Base-by-base conservation (phyloP, 2,888 invertebrate species). In the Cyclophora albipunctata region DNA sequence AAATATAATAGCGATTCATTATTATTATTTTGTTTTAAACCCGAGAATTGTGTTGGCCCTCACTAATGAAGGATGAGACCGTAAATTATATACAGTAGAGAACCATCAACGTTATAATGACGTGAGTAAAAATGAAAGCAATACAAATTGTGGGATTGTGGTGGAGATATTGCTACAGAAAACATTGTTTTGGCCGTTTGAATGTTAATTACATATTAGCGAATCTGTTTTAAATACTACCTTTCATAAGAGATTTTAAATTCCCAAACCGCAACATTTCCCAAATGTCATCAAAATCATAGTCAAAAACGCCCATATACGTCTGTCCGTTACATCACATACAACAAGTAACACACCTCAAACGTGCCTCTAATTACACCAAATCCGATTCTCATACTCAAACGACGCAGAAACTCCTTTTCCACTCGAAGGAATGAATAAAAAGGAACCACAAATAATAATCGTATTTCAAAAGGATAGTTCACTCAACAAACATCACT, bases 1-100 rank as follows among this genome's bases (percentile, higher is more conserved):
- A 72, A 72, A 64, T 71, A 76, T 84, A 81, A 85, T 84, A 81
- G 77, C 73, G 63, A 71, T 71, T 78, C 73, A 81, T 84, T 84
- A 83, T 77, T 75, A 79, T 76, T 78, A 78, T 80, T 81, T 71
- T 70, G 71, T 62, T 67, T 64, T 58, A 43, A 43, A 43, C 43
- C 43, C 43, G 59, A 60, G 53, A 49, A 42, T 51, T 45, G 42
- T 52, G 50, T 53, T 48, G 67, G 66, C 58, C 61, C 53, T 64
- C 59, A 64, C 75, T 81, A 83, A 83, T 81, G 78, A 84, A 74
- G 64, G 57, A 62, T 48, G 51, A 45, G 51, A 45, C 43, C 43
- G 49, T 49, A 49, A 53, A 64, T 64, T 60, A 62, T 58, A 64
- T 68, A 66, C 64, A 64, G 37, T 55, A 49, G 56, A 68, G 64